Evolutionary conservation across 2,797 vertebrate species (phyloP).

Genomic region (Enteromius paludinosus): DNA sequence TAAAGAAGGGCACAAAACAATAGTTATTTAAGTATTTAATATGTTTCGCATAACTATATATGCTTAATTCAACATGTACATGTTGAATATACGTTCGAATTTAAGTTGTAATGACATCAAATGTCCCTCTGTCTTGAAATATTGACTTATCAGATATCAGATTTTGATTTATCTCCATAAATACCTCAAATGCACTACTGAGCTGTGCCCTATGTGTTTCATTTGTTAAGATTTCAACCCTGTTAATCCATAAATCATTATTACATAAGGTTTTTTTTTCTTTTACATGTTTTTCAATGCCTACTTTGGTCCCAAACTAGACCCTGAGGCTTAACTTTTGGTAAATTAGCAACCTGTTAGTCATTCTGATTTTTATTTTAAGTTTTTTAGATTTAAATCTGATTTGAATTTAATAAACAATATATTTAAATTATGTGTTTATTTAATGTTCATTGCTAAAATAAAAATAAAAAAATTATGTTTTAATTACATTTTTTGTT

Average conservation of each 20-base stretch:
- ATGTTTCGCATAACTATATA: too few relatives aligned
- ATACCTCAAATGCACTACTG: neutral
- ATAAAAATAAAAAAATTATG: too few relatives aligned
- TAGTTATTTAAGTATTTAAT: neutral
- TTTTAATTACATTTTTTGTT: neutral
- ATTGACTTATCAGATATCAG: neutral
- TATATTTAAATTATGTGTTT: neutral
- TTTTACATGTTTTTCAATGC: neutral
- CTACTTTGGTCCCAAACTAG: neutral
- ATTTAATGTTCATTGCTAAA: neutral
- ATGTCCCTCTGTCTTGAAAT: neutral
- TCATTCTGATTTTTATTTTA: neutral
- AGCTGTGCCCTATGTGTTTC: neutral
- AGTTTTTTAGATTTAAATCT: neutral
- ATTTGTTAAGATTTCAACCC: neutral
- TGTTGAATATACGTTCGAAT: too few relatives aligned
- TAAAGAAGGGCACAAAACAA: conserved; percentile 37
- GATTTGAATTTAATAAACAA: too few relatives aligned
- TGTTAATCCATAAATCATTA: neutral
- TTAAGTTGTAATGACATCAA: neutral
- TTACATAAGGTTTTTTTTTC: neutral
- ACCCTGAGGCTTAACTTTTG: neutral
- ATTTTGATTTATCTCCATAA: neutral
- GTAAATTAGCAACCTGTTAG: neutral
- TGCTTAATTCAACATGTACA: neutral